Evolutionary conservation across 2,888 invertebrate genomes (phyloP).

Genomic region (Mythimna vitellina): DNA sequence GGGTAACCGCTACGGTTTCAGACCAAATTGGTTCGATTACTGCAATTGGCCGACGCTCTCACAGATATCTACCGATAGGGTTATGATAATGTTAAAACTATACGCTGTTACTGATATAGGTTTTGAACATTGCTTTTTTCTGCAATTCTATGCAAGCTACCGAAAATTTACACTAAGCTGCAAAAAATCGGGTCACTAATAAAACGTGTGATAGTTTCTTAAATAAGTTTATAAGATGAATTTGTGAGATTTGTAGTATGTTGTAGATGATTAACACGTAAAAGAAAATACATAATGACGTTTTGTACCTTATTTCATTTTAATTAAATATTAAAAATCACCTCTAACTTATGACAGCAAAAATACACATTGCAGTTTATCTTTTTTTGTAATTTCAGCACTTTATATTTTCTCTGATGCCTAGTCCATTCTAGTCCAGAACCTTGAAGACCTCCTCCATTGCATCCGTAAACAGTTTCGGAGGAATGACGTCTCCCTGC

Average conservation of each 20-base stretch:
- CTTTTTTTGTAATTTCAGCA: too few relatives aligned
- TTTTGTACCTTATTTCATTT: too few relatives aligned
- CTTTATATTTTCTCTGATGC: too few relatives aligned
- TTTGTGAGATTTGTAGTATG: not conserved
- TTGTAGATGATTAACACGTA: not conserved
- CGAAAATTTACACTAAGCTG: not conserved
- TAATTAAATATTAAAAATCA: too few relatives aligned
- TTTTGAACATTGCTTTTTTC: not conserved
- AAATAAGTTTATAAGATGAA: not conserved
- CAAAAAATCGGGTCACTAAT: not conserved
- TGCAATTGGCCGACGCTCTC: slow-evolving; percentile 76
- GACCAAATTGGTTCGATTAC: slow-evolving; percentile 79
- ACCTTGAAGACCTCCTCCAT: too few relatives aligned
- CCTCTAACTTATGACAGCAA: too few relatives aligned
- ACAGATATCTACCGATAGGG: slow-evolving; percentile 60
- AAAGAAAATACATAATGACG: not conserved
- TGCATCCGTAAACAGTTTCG: too few relatives aligned
- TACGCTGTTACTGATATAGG: slow-evolving; percentile 44
- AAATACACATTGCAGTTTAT: too few relatives aligned
- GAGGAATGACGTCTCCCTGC: too few relatives aligned
- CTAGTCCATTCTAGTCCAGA: too few relatives aligned
- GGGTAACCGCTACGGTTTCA: slow-evolving; percentile 64
- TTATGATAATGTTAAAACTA: slow-evolving; percentile 58
- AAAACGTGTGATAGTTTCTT: not conserved
- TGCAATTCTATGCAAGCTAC: not conserved